A percentile compares a stretch with the other conserved stretches of the same genome.
These are phyloP conservation scores for Netelia melanura DNA, from an alignment of 2,888 invertebrate species.

Conservation along the genomic window DNA sequence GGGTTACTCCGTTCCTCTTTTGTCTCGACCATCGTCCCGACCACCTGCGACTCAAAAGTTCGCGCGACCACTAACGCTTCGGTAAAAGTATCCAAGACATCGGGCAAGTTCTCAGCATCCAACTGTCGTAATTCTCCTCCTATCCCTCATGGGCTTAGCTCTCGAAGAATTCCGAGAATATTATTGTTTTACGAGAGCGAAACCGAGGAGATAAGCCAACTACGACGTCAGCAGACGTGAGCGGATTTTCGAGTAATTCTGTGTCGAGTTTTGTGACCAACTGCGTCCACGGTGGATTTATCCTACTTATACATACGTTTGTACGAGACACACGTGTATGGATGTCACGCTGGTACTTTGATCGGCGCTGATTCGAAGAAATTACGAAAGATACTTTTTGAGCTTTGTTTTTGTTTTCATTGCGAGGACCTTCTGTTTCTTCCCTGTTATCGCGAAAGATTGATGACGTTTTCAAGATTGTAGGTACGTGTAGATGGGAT, in stretches of 20 bases:
- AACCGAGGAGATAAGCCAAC: not conserved
- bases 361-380: not conserved
- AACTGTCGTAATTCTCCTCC: not conserved
- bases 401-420: too few species aligned
- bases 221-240: not conserved
- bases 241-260: not conserved
- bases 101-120: not conserved
- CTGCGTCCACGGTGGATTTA: not conserved
- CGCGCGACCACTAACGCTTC: not conserved
- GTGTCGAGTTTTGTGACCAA: not conserved
- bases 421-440: too few species aligned
- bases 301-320: not conserved
- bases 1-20: not conserved
- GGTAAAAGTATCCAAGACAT: not conserved
- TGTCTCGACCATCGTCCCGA: not conserved
- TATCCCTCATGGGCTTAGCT: not conserved
- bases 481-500: too few species aligned
- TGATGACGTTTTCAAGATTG: too few species aligned
- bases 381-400: too few species aligned
- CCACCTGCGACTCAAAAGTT: not conserved
- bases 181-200: conserved; percentile 11
- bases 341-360: not conserved
- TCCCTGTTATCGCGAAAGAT: too few species aligned
- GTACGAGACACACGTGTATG: not conserved
- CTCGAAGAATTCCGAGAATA: not conserved